These are phyloP conservation scores for Leptinotarsa defecta DNA, from an alignment of 1,140 invertebrate species.

Conservation along the genomic window DNA sequence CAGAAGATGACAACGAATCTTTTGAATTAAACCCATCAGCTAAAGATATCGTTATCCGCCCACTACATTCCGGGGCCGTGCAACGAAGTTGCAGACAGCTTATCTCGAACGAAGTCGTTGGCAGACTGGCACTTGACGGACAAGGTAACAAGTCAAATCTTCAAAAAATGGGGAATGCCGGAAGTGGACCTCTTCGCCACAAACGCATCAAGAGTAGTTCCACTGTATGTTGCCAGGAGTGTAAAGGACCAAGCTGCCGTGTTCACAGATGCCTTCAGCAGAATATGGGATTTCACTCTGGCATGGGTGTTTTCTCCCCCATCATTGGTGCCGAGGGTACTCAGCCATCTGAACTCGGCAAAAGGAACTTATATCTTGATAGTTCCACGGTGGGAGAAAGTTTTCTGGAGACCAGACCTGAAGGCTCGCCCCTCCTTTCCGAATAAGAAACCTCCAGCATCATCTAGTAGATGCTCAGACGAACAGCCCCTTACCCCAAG, in stretches of 20 bases:
- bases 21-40: not conserved
- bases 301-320: conserved; percentile 42
- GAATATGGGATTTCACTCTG: conserved; percentile 27
- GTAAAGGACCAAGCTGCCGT: conserved; percentile 25
- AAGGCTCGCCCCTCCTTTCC: conserved; percentile 41
- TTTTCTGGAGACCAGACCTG: conserved; percentile 52
- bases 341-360: conserved; percentile 40
- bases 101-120: conserved; percentile 5
- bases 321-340: conserved; percentile 41
- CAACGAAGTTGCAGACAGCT: conserved; percentile 18
- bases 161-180: conserved; percentile 31
- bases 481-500: not conserved
- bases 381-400: conserved; percentile 49
- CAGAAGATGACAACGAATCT: not conserved
- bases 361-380: conserved; percentile 44
- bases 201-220: conserved; percentile 14
- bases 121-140: conserved; percentile 24
- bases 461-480: conserved; percentile 23
- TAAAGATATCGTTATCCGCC: not conserved
- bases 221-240: conserved; percentile 24
- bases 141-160: conserved; percentile 11
- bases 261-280: conserved; percentile 42
- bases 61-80: not conserved
- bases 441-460: conserved; percentile 37
- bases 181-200: conserved; percentile 33